Evolutionary conservation across 2,888 invertebrate species (phyloP).

Genomic region (Thymelicus acteon): DNA sequence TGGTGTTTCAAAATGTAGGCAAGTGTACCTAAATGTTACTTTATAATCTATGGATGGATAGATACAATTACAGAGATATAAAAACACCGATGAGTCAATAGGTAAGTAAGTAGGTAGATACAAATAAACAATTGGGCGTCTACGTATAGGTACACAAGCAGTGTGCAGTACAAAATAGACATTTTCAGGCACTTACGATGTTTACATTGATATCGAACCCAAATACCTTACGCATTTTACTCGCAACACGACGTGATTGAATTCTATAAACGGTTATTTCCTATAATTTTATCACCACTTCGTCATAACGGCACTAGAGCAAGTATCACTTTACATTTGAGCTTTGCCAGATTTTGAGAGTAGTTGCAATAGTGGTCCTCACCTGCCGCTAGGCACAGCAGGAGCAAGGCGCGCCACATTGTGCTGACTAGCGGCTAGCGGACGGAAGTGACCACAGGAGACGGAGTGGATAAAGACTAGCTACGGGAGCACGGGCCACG

Average conservation of each 20-base stretch:
- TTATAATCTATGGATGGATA: too few species aligned
- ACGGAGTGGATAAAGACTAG: slow-evolving; percentile 41
- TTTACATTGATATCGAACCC: too few species aligned
- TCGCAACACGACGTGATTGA: too few species aligned
- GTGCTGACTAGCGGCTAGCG: slow-evolving; percentile 42
- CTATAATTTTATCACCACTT: not conserved
- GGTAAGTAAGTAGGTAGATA: not conserved
- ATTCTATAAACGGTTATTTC: too few species aligned
- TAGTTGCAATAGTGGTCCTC: slow-evolving; percentile 42
- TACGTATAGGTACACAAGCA: not conserved
- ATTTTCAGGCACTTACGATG: not conserved
- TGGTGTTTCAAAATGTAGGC: too few species aligned
- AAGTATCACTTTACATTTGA: not conserved
- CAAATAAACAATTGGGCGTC: too few species aligned
- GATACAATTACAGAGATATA: too few species aligned
- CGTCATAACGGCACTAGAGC: not conserved
- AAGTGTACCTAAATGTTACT: too few species aligned
- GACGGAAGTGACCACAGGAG: slow-evolving; percentile 14
- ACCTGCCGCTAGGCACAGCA: slow-evolving; percentile 71
- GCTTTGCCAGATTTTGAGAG: not conserved
- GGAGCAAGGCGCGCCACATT: slow-evolving; percentile 55
- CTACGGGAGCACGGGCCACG: too few species aligned
- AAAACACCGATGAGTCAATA: not conserved
- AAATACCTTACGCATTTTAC: too few species aligned
- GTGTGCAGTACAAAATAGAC: not conserved